phyloP scores from a whole-genome alignment of 2,797 vertebrate species.

The Alca torda region DNA sequence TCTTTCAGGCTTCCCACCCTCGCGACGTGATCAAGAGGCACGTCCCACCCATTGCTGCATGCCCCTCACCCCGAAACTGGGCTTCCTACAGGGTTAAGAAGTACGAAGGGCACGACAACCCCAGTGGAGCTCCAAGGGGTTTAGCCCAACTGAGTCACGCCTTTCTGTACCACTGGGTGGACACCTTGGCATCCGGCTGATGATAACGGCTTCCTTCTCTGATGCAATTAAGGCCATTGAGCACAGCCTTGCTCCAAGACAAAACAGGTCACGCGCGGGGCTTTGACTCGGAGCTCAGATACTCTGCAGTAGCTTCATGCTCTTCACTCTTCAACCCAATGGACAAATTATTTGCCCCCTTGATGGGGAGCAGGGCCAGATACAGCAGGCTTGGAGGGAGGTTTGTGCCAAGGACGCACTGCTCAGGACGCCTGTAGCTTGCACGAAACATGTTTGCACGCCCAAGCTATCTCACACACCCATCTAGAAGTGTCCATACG shows the following conservation, averaged over 20 bases:
- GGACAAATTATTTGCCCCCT: not conserved
- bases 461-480: not conserved
- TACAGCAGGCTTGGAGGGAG: not conserved
- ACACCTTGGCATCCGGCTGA: not conserved
- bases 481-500: not conserved
- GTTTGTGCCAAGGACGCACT: accelerated
- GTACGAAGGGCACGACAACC: not conserved
- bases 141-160: not conserved
- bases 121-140: accelerated
- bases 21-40: not conserved
- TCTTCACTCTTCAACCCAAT: not conserved
- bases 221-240: not conserved
- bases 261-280: accelerated
- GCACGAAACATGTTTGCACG: accelerated
- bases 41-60: not conserved
- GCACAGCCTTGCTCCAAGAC: not conserved
- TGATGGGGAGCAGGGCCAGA: accelerated
- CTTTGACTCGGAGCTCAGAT: not conserved
- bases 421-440: accelerated
- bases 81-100: not conserved
- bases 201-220: not conserved
- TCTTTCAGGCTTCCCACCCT: not conserved
- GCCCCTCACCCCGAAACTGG: not conserved
- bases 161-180: not conserved
- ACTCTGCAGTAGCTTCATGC: not conserved